Evolutionary conservation across 2,797 vertebrate species (phyloP).

Genomic region (Chelon auratus): DNA sequence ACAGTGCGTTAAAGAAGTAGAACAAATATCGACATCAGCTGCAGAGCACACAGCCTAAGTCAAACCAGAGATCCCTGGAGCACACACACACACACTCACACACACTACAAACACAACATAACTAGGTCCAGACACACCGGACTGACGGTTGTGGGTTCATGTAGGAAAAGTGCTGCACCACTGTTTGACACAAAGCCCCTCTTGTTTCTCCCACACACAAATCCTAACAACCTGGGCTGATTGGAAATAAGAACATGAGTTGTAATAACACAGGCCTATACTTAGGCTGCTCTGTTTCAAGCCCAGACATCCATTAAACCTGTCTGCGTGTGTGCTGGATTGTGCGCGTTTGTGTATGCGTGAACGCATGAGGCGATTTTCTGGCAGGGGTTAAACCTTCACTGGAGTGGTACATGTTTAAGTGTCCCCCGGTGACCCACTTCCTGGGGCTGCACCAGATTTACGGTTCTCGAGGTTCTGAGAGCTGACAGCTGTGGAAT

Average conservation of each 20-base stretch:
- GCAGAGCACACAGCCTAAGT: slow-evolving; percentile 46
- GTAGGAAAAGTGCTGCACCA: slow-evolving; percentile 37
- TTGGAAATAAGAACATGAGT: slow-evolving; percentile 70
- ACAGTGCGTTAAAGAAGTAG: slow-evolving; percentile 46
- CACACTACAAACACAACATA: slow-evolving; percentile 46
- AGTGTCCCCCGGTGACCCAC: slow-evolving; percentile 73
- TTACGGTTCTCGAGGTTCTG: slow-evolving; percentile 70
- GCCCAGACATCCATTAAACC: slow-evolving; percentile 65
- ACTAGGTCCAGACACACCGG: slow-evolving; percentile 61
- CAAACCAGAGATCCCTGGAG: slow-evolving; percentile 54
- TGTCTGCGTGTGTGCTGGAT: slow-evolving; percentile 4
- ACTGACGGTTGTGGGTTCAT: slow-evolving; percentile 63
- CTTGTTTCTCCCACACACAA: slow-evolving; percentile 64
- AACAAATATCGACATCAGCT: slow-evolving; percentile 53
- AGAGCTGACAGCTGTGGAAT: slow-evolving; percentile 76
- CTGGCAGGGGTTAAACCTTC: slow-evolving; percentile 56
- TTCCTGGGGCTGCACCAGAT: slow-evolving; percentile 73
- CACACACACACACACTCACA: slow-evolving; percentile 2
- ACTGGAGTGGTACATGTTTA: slow-evolving; percentile 71
- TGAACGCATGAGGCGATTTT: slow-evolving; percentile 41
- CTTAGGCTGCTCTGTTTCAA: slow-evolving; percentile 69
- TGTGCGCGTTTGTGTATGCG: neutral
- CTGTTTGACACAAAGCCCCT: slow-evolving; percentile 69
- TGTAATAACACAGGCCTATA: slow-evolving; percentile 69
- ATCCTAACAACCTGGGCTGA: slow-evolving; percentile 72